Conservation (phyloP, 2,888 invertebrate species). For the Taenaris catops region DNA sequence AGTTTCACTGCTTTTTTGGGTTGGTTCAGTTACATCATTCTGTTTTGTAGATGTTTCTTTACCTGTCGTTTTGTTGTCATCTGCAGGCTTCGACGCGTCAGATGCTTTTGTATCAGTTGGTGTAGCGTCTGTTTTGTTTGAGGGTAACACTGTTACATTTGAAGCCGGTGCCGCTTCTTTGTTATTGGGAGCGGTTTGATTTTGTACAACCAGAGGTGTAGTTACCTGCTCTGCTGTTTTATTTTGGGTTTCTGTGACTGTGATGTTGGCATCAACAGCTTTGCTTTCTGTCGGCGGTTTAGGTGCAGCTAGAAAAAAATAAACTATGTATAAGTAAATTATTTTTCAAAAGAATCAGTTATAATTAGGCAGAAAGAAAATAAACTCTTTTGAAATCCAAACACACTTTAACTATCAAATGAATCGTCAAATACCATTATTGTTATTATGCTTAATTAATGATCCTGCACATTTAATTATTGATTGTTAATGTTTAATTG, state of each 20-base stretch:
- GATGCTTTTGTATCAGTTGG: conserved; percentile 10
- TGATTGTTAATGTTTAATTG: too few relatives aligned
- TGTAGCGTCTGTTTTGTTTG: neutral
- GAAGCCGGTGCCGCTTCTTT: neutral
- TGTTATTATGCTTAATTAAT: too few relatives aligned
- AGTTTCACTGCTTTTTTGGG: conserved; percentile 10
- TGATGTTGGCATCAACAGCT: neutral
- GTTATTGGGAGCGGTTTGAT: too few relatives aligned
- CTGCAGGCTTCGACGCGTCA: conserved; percentile 11
- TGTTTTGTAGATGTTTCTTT: conserved; percentile 19
- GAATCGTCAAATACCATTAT: too few relatives aligned
- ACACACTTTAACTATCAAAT: too few relatives aligned
- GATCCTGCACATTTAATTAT: too few relatives aligned
- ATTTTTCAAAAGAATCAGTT: too few relatives aligned
- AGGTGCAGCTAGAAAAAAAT: neutral
- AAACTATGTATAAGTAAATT: too few relatives aligned
- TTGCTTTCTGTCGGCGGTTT: neutral
- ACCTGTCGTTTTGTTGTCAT: conserved; percentile 25
- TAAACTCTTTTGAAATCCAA: too few relatives aligned
- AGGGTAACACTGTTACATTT: neutral
- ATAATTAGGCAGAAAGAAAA: too few relatives aligned
- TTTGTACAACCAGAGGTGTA: too few relatives aligned
- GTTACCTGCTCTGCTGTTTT: neutral
- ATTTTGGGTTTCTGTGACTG: neutral
- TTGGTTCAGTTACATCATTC: conserved; percentile 7